Evolutionary conservation across 2,797 vertebrate genomes (phyloP), one percentile per base, ranked within the genome.

Genomic region (Bryconaethiops microstoma): DNA sequence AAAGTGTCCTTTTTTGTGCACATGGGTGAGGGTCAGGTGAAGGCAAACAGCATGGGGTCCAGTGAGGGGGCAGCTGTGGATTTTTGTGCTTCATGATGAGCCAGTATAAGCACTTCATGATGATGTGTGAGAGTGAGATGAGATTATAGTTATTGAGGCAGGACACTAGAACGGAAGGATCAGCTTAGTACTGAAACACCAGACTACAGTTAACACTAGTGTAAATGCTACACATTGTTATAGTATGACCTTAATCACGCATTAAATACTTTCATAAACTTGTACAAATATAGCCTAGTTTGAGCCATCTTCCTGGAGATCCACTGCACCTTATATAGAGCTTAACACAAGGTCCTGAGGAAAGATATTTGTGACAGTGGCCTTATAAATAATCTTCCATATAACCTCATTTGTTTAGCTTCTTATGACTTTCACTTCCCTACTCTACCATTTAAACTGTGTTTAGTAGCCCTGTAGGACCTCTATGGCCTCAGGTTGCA

Each of bases 391-490:
- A 74, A 84, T 79, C 75, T 84, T 77, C 55, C 29, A 63, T 76
- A 69, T 77, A 63, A 73, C 79, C 82, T 84, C 75, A 74, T 84
- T 84, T 84, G 74, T 81, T 81, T 80, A 62, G 55, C 75, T 74
- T 80, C 63, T 77, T 55, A 77, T 74, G 69, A 77, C 75, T 45
- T 39, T 63, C 12, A 8, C 54, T 45, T 80, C 62, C 71, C 60
- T 71, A 59, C 59, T 45, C 29, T 63, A 71, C 63, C 59, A 50
- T 64, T 80, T 67, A 60, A 78, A 81, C 78, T 75, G 71, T 76
- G 59, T 80, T 77, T 74, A 82, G 57, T 52, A 74, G 62, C 71
- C 78, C 77, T 71, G 70, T 8, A 59, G 75, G 74, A 25, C 40
- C 74, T 82, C 75, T 52, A n/a, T 39, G 39, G 65, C 75, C 59